Evolutionary conservation across 1,140 invertebrate genomes (phyloP), one percentile per base, ranked within the genome.

Genomic region (Xylocopa sonorina): DNA sequence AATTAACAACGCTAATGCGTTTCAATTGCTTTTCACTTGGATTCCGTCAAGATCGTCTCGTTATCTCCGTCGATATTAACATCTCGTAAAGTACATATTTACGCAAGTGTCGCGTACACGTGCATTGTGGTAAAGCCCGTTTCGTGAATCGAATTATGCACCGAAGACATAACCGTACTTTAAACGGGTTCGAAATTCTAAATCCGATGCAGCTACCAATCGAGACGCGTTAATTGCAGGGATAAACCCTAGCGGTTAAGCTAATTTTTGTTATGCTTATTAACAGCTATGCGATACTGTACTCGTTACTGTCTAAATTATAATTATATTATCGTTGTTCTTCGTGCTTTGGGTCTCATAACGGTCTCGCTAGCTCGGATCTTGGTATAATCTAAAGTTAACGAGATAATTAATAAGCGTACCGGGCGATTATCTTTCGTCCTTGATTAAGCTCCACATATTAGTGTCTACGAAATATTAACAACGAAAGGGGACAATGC

Each of bases 91-190:
- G 38, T 71, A 57, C 43, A 14, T 38, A 21, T n/a, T 78, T 78
- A 78, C 43, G 76, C 62, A 78, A 78, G 55, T 32, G n/a, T 3
- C 6, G 51, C 14, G 34, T 71, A 50, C 55, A 62, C 41, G 67
- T 58, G 55, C 46, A 60, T 60, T 51, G 43, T 34, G 24, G 24
- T 27, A 78, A 72, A 78, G 76, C 68, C n/a, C 57, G 48, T 53
- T 62, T 63, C 7, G 34, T 16, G 57, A 78, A 78, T 78, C 55
- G 68, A 58, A 71, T 78, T 78, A 72, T 38, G 10, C 57, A 27
- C 3, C 48, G 68, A 78, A 62, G 76, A 73, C 68, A 53, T 51
- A 51, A 50, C 18, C 18, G 48, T 72, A n/a, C 58, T 9, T 58
- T 16, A 60, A 53, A 69, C 66, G 18, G 29, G 50, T 41, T 43